phyloP scores from a whole-genome alignment of 2,888 invertebrate species.

The Drosophila basisetae region DNA sequence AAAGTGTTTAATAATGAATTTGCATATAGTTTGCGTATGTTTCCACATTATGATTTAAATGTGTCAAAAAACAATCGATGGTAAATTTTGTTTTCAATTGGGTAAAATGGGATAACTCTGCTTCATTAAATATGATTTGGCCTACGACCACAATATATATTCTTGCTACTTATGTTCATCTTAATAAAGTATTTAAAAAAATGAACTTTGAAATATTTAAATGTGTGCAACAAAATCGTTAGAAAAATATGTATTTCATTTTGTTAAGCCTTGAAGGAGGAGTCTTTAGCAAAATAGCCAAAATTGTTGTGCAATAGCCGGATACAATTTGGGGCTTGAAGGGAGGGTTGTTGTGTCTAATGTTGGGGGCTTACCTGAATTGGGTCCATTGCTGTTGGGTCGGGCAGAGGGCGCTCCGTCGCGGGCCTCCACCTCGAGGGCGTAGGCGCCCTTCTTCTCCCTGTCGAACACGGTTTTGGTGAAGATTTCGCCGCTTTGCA shows the following conservation, averaged over 20 bases:
- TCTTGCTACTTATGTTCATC: rapidly evolving
- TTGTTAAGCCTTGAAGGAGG: neutral
- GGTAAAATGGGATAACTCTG: neutral
- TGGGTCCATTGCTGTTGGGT: constrained; percentile 96
- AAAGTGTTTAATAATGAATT: neutral
- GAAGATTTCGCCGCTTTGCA: constrained; percentile 97
- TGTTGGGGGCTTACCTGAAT: constrained; percentile 91
- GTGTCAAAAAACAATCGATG: neutral
- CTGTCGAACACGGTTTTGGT: constrained; percentile 98
- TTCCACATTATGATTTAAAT: neutral
- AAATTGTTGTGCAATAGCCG: no score
- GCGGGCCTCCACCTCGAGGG: constrained; percentile 97
- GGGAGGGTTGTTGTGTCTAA: neutral
- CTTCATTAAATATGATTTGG: neutral
- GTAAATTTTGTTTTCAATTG: neutral
- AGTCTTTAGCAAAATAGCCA: neutral
- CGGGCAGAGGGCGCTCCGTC: constrained; percentile 98
- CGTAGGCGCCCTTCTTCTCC: constrained; percentile 98
- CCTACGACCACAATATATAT: neutral
- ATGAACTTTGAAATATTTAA: neutral
- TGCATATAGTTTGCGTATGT: neutral
- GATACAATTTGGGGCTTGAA: no score
- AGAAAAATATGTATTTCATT: neutral
- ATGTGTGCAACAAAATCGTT: no score
- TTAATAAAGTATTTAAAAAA: neutral